Conservation (phyloP, 2,797 vertebrate genomes). For the Mormyrus proboscirostris region DNA sequence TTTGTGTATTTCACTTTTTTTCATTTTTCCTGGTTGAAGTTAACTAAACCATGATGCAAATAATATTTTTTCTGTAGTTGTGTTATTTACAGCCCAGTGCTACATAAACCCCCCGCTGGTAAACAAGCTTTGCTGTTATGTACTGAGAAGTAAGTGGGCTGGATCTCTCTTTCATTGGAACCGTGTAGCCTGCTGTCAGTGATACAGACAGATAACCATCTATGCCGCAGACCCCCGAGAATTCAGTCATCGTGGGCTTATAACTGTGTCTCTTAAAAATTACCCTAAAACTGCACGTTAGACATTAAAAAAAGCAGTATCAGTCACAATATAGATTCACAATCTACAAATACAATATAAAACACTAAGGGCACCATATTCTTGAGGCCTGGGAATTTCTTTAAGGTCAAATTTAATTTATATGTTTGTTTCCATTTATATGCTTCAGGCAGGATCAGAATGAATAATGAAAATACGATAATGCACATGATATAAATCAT, state of each 20-base stretch:
- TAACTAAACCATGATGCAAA: constrained; percentile 24
- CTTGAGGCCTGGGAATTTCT: neutral
- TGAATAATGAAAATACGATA: neutral
- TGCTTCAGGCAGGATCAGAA: neutral
- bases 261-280: neutral
- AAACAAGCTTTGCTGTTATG: constrained; percentile 30
- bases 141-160: constrained; percentile 17
- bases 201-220: neutral
- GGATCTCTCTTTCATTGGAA: constrained; percentile 23
- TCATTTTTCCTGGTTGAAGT: neutral
- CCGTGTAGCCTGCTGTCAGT: constrained; percentile 17
- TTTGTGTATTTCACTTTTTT: neutral
- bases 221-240: neutral
- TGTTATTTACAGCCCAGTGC: constrained; percentile 23
- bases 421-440: neutral
- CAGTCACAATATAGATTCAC: neutral
- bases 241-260: neutral
- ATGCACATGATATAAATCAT: neutral
- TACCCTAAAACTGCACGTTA: neutral
- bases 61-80: constrained; percentile 1
- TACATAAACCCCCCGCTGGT: constrained; percentile 24
- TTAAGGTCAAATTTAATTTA: neutral
- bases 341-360: neutral
- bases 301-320: neutral
- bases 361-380: neutral